phyloP scores from a whole-genome alignment of 2,797 vertebrate species.

The Micrastur ruficollis region DNA sequence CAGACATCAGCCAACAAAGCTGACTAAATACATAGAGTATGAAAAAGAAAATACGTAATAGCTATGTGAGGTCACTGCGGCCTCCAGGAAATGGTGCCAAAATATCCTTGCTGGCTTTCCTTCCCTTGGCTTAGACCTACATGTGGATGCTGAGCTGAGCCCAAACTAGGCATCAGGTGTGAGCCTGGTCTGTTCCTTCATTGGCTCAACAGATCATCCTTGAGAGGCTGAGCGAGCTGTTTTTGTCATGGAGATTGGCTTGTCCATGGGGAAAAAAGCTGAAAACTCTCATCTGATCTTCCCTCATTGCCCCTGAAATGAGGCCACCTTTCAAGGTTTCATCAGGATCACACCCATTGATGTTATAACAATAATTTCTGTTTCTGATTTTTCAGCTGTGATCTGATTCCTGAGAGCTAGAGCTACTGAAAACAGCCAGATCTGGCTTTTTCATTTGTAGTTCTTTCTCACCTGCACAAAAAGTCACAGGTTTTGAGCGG shows the following conservation, averaged over 20 bases:
- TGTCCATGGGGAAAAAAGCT: not conserved
- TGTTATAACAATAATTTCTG: not conserved
- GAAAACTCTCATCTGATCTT: not conserved
- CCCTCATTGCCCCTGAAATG: not conserved
- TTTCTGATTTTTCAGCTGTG: not conserved
- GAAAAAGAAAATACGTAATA: constrained; percentile 48
- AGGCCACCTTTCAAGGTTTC: not conserved
- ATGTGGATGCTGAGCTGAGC: not conserved
- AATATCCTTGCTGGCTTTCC: constrained; percentile 5
- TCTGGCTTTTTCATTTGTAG: not conserved
- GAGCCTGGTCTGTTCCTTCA: not conserved
- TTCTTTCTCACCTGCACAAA: not conserved
- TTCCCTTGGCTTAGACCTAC: not conserved
- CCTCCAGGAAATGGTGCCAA: not conserved
- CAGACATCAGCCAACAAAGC: not conserved
- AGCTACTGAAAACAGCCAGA: not conserved
- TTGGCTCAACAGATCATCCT: not conserved
- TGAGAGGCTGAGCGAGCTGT: not conserved
- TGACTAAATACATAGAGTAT: constrained; percentile 33
- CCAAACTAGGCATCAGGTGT: not conserved
- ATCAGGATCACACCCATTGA: not conserved
- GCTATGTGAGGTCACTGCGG: not conserved
- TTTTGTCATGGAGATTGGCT: not conserved
- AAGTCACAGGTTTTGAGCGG: not conserved
- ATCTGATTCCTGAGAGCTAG: not conserved